These are phyloP conservation scores for Pipra filicauda DNA, from an alignment of 2,113 vertebrate species.

Conservation along the genomic window DNA sequence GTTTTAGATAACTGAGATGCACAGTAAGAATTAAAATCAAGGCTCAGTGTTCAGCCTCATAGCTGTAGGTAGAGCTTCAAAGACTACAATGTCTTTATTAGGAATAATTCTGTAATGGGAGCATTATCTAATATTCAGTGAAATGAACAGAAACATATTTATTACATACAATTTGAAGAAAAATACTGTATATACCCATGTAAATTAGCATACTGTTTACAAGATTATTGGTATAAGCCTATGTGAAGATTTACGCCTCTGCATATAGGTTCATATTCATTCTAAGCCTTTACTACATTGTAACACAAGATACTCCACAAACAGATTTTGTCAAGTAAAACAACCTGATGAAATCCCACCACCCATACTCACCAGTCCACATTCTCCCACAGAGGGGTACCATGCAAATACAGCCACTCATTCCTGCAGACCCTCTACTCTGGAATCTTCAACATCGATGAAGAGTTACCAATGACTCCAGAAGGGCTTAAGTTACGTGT, in stretches of 20 bases:
- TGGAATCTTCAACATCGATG: neutral
- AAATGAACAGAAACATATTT: neutral
- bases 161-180: neutral
- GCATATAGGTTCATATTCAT: neutral
- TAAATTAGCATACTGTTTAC: neutral
- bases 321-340: neutral
- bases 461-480: neutral
- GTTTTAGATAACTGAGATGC: neutral
- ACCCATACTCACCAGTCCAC: neutral
- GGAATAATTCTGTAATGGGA: neutral
- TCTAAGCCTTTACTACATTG: neutral
- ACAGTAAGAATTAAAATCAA: neutral
- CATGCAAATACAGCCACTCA: fast-evolving
- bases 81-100: neutral
- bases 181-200: neutral
- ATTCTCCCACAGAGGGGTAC: neutral
- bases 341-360: neutral
- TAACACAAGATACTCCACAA: neutral
- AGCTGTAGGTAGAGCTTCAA: neutral
- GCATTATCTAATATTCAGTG: neutral
- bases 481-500: fast-evolving
- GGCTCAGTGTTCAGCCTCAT: neutral
- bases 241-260: neutral
- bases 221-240: neutral
- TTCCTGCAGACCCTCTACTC: neutral